Conservation (phyloP, 1,140 invertebrate species). For the Cydia strobilella region DNA sequence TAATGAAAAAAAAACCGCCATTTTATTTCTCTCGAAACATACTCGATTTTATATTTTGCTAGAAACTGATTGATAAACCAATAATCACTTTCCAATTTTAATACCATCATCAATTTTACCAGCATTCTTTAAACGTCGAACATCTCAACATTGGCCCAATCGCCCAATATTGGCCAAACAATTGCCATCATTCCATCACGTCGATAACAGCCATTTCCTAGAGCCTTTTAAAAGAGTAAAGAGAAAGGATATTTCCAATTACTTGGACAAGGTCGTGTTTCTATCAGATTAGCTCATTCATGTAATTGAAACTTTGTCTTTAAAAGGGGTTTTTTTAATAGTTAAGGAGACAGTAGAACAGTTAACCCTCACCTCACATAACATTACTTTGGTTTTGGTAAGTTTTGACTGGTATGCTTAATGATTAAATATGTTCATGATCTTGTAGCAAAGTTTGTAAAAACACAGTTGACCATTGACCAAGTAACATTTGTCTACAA, state of each 20-base stretch:
- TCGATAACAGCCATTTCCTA: background rate
- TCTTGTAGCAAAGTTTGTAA: background rate
- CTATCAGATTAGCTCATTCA: background rate
- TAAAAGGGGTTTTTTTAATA: no score
- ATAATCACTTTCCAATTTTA: no score
- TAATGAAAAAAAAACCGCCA: no score
- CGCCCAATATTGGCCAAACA: background rate
- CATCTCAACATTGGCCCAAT: background rate
- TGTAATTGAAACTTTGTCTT: slow-evolving; percentile 1
- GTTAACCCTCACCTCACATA: no score
- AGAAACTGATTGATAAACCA: background rate
- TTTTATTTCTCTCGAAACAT: background rate
- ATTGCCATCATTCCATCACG: background rate
- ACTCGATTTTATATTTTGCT: background rate
- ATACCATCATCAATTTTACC: background rate
- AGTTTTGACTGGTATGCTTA: no score
- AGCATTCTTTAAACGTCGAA: background rate
- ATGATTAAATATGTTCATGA: no score
- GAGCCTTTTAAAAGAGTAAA: background rate
- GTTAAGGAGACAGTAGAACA: no score
- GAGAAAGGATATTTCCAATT: slow-evolving; percentile 4
- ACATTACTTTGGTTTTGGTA: background rate
- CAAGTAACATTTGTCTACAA: background rate
- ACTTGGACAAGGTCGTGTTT: background rate
- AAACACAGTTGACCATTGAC: background rate